A percentile compares a stretch with the other conserved stretches of the same genome.
Conservation (phyloP, 1,140 invertebrate species). For the Brachionus calyciflorus region DNA sequence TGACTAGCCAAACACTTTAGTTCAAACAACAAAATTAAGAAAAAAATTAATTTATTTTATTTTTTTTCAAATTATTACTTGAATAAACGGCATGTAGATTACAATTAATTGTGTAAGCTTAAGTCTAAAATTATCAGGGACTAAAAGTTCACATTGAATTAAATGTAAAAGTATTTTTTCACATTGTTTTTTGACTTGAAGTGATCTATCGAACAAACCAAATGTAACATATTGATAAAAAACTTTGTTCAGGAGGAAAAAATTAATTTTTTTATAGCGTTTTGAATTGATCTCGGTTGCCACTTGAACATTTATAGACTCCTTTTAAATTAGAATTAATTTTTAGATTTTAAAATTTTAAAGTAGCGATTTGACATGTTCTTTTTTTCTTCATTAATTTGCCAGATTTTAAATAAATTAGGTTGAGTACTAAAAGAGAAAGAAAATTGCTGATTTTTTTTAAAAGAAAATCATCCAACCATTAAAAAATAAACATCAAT, state of each 20-base stretch:
- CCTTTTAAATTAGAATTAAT: neutral
- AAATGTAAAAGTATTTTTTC: constrained; percentile 35
- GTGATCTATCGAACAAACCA: constrained; percentile 6
- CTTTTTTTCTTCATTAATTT: too few species aligned
- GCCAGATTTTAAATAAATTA: too few species aligned
- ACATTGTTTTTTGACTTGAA: constrained; percentile 20
- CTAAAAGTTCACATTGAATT: constrained; percentile 23
- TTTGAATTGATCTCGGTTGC: constrained; percentile 34
- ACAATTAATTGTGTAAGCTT: constrained; percentile 15
- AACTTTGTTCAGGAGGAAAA: constrained; percentile 37
- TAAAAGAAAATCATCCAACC: too few species aligned
- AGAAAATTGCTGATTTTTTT: too few species aligned
- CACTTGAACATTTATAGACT: constrained; percentile 31
- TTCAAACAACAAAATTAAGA: neutral
- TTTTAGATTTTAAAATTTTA: too few species aligned
- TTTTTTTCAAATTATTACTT: too few species aligned
- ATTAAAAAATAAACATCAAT: too few species aligned
- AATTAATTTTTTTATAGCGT: constrained; percentile 23
- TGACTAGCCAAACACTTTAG: constrained; percentile 18
- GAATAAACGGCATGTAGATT: constrained; percentile 1
- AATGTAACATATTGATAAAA: constrained; percentile 36
- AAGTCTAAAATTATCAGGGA: neutral
- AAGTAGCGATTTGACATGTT: too few species aligned
- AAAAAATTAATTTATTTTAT: too few species aligned
- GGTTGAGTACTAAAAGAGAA: too few species aligned